phyloP scores from a whole-genome alignment of 30 jellyfish, hydroid and myxozoan species.

The Pseudorhiza aurosa region DNA sequence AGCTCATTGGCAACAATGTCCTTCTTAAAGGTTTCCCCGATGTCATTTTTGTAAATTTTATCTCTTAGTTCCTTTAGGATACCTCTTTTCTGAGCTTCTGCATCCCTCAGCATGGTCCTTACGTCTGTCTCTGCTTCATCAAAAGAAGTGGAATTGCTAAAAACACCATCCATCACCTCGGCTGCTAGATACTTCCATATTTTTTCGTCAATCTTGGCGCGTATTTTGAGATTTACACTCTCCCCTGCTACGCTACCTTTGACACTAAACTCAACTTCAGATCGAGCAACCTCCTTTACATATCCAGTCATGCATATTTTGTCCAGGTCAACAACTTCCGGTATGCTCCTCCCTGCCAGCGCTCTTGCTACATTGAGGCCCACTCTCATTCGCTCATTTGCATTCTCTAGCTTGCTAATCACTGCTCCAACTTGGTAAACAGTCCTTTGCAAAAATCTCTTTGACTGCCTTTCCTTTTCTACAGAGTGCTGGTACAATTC shows the following conservation, averaged over 20 bases:
- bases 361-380: slow-evolving; percentile 70
- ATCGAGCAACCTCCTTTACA: slow-evolving; percentile 59
- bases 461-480: slow-evolving; percentile 59
- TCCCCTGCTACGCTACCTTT: slow-evolving; percentile 39
- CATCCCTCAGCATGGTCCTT: slow-evolving; percentile 53
- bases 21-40: slow-evolving; percentile 50
- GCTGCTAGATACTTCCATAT: slow-evolving; percentile 70
- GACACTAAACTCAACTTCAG: slow-evolving; percentile 49
- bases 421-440: slow-evolving; percentile 75
- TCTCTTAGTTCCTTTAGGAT: slow-evolving; percentile 20
- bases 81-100: slow-evolving; percentile 56
- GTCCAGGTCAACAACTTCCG: slow-evolving; percentile 50
- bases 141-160: slow-evolving; percentile 68
- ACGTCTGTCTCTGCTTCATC: slow-evolving; percentile 38
- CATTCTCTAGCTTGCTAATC: slow-evolving; percentile 65
- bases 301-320: slow-evolving; percentile 66
- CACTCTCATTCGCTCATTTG: slow-evolving; percentile 57
- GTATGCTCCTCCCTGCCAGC: slow-evolving; percentile 31
- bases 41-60: slow-evolving; percentile 34
- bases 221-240: slow-evolving; percentile 13
- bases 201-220: slow-evolving; percentile 61
- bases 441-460: slow-evolving; percentile 67
- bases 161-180: slow-evolving; percentile 45
- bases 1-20: slow-evolving; percentile 57
- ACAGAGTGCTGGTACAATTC: slow-evolving; percentile 44